phyloP scores from a whole-genome alignment of 1,140 invertebrate genomes.

The Babylonia areolata region DNA sequence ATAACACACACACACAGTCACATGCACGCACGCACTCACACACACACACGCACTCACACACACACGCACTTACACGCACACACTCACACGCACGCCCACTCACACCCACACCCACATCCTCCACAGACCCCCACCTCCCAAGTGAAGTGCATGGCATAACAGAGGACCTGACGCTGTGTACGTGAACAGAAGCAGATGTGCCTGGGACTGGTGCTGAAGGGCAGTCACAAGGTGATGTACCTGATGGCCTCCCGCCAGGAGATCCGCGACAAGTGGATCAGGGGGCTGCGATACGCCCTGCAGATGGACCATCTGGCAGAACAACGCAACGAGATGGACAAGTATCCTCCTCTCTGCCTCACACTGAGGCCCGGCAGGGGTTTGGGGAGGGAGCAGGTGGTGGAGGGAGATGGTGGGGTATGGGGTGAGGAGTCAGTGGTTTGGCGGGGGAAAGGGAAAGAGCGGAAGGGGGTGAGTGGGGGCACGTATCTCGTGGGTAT shows the following conservation, averaged over 20 bases:
- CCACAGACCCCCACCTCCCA: too few species aligned
- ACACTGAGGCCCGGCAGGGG: too few species aligned
- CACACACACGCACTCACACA: too few species aligned
- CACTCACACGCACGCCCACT: too few species aligned
- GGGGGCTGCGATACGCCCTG: slow-evolving; percentile 72
- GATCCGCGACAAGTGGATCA: slow-evolving; percentile 77
- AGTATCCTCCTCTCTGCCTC: slow-evolving; percentile 55
- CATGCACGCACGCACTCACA: too few species aligned
- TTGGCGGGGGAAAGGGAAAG: neutral
- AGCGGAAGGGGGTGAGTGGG: neutral
- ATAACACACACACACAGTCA: too few species aligned
- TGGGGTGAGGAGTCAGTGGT: neutral
- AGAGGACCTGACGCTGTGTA: too few species aligned
- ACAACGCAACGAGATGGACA: slow-evolving; percentile 63
- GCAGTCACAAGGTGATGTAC: slow-evolving; percentile 75
- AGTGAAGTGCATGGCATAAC: too few species aligned
- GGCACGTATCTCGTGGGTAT: too few species aligned
- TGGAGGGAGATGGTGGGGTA: neutral
- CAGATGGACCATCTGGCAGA: slow-evolving; percentile 65
- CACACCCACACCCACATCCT: too few species aligned
- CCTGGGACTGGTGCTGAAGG: slow-evolving; percentile 77
- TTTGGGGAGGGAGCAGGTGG: neutral
- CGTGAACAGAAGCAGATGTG: slow-evolving; percentile 75
- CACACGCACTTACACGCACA: too few species aligned
- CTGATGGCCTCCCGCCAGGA: slow-evolving; percentile 75